Evolutionary conservation across 2,113 vertebrate genomes (phyloP).

Genomic region (Rhea pennata): DNA sequence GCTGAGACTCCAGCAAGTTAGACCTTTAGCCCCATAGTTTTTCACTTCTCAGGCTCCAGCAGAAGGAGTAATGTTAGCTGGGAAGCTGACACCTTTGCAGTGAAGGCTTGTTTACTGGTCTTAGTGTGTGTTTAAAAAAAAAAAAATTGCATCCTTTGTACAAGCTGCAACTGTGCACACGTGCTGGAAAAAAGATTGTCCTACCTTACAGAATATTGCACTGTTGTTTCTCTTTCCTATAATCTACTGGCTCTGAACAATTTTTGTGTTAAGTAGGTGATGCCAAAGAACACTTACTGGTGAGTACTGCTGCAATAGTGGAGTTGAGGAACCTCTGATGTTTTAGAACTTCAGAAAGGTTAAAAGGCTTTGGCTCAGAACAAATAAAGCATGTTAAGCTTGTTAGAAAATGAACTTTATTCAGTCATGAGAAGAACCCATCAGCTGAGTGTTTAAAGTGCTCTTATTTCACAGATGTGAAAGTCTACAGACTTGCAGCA

Average conservation of each 20-base stretch:
- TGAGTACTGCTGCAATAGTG: background rate
- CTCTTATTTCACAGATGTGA: background rate
- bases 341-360: background rate
- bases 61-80: too few relatives aligned
- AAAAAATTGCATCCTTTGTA: too few relatives aligned
- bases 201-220: background rate
- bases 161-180: background rate
- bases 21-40: background rate
- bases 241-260: background rate
- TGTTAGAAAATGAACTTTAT: slow-evolving; percentile 23
- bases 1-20: background rate
- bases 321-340: background rate
- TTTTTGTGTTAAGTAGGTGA: background rate
- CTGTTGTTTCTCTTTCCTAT: accelerated
- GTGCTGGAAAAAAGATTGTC: background rate
- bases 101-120: background rate
- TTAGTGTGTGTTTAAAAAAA: too few relatives aligned
- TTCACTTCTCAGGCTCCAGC: background rate
- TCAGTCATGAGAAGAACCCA: background rate
- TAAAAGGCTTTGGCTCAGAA: background rate
- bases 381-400: background rate
- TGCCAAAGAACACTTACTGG: too few relatives aligned
- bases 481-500: background rate
- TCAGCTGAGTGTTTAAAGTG: background rate
- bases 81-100: too few relatives aligned